A percentile compares a stretch with the other conserved stretches of the same genome.
Conservation (phyloP, 2,888 invertebrate species). For the Sarcophaga carnaria region DNA sequence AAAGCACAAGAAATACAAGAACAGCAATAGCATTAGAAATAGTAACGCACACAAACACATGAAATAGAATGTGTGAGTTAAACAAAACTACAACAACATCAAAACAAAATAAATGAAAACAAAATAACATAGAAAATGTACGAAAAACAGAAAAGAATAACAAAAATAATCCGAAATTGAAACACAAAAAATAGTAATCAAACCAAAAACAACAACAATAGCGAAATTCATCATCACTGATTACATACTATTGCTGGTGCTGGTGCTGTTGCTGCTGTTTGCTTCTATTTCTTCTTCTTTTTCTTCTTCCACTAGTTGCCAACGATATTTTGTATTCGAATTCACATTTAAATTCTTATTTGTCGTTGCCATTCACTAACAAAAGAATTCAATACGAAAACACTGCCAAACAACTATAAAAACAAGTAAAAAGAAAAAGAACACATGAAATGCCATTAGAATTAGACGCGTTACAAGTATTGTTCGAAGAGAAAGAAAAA, state of each 20-base stretch:
- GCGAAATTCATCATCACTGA: conserved; percentile 29
- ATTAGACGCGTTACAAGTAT: background rate
- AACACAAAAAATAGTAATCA: too few relatives aligned
- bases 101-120: conserved; percentile 43
- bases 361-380: background rate
- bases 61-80: conserved; percentile 8
- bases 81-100: conserved; percentile 62
- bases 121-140: background rate
- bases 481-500: too few relatives aligned
- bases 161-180: conserved; percentile 10
- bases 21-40: conserved; percentile 4
- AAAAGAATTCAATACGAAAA: background rate
- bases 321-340: background rate
- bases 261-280: too few relatives aligned
- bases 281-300: too few relatives aligned
- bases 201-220: too few relatives aligned
- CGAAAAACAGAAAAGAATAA: conserved; percentile 4
- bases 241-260: too few relatives aligned
- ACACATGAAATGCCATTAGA: conserved; percentile 8
- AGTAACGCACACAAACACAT: conserved; percentile 11
- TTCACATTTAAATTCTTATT: background rate
- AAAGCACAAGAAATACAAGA: background rate
- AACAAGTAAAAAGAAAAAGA: too few relatives aligned
- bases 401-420: too few relatives aligned
- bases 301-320: conserved; percentile 1